Percentiles rank a stretch among this genome's conserved stretches.
phyloP scores from a whole-genome alignment of 1,140 invertebrate species.

The Neodiprion lecontei region DNA sequence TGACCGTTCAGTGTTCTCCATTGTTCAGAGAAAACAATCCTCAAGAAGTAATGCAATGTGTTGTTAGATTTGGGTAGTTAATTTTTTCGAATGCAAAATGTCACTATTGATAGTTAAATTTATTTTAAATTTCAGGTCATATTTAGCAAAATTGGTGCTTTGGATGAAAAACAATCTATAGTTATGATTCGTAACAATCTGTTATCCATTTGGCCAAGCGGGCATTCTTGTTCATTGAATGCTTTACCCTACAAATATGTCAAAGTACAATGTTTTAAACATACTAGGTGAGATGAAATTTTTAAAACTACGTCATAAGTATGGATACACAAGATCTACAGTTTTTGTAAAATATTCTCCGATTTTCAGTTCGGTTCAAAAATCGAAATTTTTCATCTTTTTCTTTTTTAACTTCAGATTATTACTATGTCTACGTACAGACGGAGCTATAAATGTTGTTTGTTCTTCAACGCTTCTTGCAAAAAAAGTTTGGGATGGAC shows the following conservation, averaged over 20 bases:
- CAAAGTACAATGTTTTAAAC: conserved; percentile 40
- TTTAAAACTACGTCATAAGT: neutral
- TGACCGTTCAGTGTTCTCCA: neutral
- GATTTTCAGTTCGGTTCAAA: no score
- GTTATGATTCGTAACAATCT: neutral
- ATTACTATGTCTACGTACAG: conserved; percentile 40
- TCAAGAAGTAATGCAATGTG: neutral
- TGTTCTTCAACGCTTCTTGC: conserved; percentile 42
- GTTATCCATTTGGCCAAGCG: conserved; percentile 36
- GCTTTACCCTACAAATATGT: conserved; percentile 33
- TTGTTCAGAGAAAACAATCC: neutral
- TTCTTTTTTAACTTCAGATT: conserved; percentile 25
- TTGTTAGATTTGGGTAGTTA: no score
- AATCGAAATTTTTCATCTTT: neutral
- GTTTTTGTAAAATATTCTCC: no score
- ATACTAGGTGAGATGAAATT: conserved; percentile 31
- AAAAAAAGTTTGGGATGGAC: conserved; percentile 37
- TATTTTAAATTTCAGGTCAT: neutral
- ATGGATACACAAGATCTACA: no score
- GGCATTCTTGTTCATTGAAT: conserved; percentile 27
- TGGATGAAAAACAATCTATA: neutral
- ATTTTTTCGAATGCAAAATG: no score
- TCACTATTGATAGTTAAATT: neutral
- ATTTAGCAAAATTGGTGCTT: neutral
- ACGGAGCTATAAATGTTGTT: conserved; percentile 39